Base-by-base conservation (phyloP, 2,113 vertebrate species). In the Poecilia latipinna region DNA sequence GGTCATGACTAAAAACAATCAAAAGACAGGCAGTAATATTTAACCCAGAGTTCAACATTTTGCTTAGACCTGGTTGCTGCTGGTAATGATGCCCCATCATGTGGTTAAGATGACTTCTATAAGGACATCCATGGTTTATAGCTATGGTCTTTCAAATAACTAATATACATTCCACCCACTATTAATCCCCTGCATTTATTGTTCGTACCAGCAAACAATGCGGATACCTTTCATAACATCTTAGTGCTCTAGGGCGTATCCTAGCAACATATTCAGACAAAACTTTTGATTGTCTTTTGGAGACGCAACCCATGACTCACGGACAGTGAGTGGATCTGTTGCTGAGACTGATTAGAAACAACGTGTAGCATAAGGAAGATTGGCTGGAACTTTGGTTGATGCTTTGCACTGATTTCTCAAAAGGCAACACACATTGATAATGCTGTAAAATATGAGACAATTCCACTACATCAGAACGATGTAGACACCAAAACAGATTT, bases 401-500 rank as follows among this genome's bases (percentile, higher is more conserved):
- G 17, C 51, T 57, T 48, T 17, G 4, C 13, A 19, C 4, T 48
- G 44, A 48, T 17, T 42, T 12, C 39, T 42, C 39, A 42, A 42
- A 42, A 15, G 39, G 39, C 39, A 42, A 3, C 39, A 0, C 39
- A 42, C 13, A 42, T 42, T 42, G 39, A 42, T 10, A 12, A 42
- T 42, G 35, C 35, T 37, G 13, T 42, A 4, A 42, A 42, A 42
- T 42, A 42, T 42, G 12, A 42, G 39, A 13, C 12, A 13, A 42
- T 42, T 42, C 13, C 39, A 42, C 48, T 5, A 22, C 48, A 54
- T 8, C 39, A 42, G 13, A 1, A 12, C 28, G 54, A 72, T 51
- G 35, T 63, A 70, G 32, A 70, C 61, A 63, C 7, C 63, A 70
- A 79, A 12, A 74, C 44, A 29, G 22, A 57, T 57, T 24, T 57